Base-by-base conservation (phyloP, 2,113 vertebrate genomes). In the Archocentrus centrarchus region DNA sequence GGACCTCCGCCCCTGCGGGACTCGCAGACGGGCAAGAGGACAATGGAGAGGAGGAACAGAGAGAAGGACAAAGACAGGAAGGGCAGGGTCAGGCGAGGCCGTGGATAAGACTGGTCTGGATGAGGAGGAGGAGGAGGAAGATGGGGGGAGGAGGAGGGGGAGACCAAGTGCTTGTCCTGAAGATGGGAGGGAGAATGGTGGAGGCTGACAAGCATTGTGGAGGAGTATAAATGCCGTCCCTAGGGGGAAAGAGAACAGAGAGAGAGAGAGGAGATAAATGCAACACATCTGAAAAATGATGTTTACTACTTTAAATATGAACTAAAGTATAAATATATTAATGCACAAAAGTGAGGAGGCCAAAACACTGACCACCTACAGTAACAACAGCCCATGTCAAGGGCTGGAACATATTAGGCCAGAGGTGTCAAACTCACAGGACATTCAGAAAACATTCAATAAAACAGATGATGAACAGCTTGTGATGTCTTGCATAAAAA, bases 131-230 rank as follows among this genome's bases (percentile, higher is more conserved):
- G 81, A 62, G 78, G 59, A 14, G 14, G 73, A 37, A 30, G 81
- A 7, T 70, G 55, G 37, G 37, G 39, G 66, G 84, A 81, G 37
- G 63, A 24, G 39, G 81, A 76, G 22, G 85, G 77, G 86, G 93
- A 91, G 82, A 93, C 80, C 53, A 86, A 84, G 55, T 55, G 88
- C 66, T 93, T 92, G 89, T 95, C 93, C 91, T 93, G 95, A 90
- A 94, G 91, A 92, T 89, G 89, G 91, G 93, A 92, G 86, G 93
- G 90, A 93, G 91, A 93, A 85, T 83, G 89, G 93, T 86, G 89
- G 91, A 95, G 96, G 96, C 96, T 94, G 95, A 96, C 95, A 94
- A 95, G 95, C 96, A 96, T 96, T 87, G 93, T 94, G 95, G 92
- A 94, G 93, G 86, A 95, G 93, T 95, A 94, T 95, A 93, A 93